Evolutionary conservation across 2,888 invertebrate species (phyloP).

Genomic region (Caenorhabditis uteleia): DNA sequence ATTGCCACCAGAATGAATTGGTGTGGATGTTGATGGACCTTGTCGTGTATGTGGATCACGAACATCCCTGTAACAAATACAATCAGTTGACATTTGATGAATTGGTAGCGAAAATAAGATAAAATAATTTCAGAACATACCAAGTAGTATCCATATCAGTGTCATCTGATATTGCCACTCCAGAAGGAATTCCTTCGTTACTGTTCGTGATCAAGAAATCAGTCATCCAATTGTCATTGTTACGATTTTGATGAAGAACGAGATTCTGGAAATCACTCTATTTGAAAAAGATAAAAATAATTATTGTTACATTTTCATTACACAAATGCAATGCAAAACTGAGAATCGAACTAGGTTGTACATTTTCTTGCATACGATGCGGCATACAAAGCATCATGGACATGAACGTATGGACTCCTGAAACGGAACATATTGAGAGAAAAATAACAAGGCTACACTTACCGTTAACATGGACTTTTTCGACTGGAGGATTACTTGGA

Average conservation of each 20-base stretch:
- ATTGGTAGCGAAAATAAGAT: too few species aligned
- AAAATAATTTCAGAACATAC: neutral
- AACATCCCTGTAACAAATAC: neutral
- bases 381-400: conserved; percentile 18
- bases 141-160: neutral
- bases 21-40: neutral
- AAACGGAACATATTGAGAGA: too few species aligned
- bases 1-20: too few species aligned
- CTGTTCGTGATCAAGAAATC: conserved; percentile 27
- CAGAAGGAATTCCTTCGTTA: conserved; percentile 14
- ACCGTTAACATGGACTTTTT: conserved; percentile 23
- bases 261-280: conserved; percentile 18
- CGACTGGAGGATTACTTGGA: conserved; percentile 3
- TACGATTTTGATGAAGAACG: conserved; percentile 24
- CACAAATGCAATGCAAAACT: conserved; percentile 30
- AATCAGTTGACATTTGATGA: too few species aligned
- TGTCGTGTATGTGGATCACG: neutral
- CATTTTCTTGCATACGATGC: conserved; percentile 12
- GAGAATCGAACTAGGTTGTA: conserved; percentile 19
- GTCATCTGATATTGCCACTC: conserved; percentile 6
- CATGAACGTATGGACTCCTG: conserved; percentile 23
- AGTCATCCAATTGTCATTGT: conserved; percentile 28
- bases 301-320: conserved; percentile 29
- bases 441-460: too few species aligned
- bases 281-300: neutral